phyloP scores from a whole-genome alignment of 35 echinoderm and acorn worm species.

The Lytechinus pictus region DNA sequence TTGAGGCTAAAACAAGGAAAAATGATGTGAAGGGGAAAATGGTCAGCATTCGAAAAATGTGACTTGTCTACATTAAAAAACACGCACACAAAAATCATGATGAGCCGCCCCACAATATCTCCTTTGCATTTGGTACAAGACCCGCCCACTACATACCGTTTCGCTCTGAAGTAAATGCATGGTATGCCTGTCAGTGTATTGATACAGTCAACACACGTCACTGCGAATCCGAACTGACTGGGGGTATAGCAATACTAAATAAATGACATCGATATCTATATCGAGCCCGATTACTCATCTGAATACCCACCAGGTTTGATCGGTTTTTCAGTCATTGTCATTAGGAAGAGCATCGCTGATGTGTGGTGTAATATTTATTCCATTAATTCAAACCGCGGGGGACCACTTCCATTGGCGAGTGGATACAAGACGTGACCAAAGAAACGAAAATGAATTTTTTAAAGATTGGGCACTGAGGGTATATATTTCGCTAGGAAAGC shows the following conservation, averaged over 20 bases:
- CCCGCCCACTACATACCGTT: neutral
- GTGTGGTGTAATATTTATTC: too few species aligned
- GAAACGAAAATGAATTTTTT: too few species aligned
- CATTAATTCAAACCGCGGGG: too few species aligned
- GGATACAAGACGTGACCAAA: too few species aligned
- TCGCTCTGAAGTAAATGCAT: neutral
- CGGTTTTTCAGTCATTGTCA: neutral
- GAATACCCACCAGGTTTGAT: neutral
- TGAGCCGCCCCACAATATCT: neutral
- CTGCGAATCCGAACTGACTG: neutral
- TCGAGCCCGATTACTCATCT: neutral
- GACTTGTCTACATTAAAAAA: neutral
- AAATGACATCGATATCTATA: neutral
- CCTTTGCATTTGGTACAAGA: neutral
- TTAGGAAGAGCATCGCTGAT: too few species aligned
- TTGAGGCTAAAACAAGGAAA: neutral
- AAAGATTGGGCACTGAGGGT: too few species aligned
- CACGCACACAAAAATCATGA: neutral
- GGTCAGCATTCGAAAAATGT: too few species aligned
- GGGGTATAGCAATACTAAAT: neutral
- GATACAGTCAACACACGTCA: neutral
- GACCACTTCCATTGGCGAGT: too few species aligned
- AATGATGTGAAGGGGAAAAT: neutral
- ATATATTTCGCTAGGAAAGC: too few species aligned
- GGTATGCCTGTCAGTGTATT: neutral